Evolutionary conservation across 1,140 invertebrate genomes (phyloP), one percentile per base, ranked within the genome.

Genomic region (Teleogryllus occipitalis): DNA sequence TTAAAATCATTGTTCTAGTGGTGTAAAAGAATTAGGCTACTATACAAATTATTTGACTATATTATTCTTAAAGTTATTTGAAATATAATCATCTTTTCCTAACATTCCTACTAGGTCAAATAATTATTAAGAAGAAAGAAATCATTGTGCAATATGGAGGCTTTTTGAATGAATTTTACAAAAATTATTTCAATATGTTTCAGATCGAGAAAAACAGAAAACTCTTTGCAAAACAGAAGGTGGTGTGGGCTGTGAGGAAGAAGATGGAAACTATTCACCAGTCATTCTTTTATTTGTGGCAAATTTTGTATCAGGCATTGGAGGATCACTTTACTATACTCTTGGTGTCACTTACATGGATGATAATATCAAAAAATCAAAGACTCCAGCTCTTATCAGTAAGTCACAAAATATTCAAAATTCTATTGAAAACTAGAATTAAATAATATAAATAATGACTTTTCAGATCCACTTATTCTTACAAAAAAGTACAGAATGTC

Each of bases 341-440:
- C 84, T 92, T 2, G 92, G 91, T 4, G 86, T 93, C 21, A 89
- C 91, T 6, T 93, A 93, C 83, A 87, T 92, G 47, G 91, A 92
- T 81, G 92, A 92, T 81, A 92, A 92, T 82, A 89, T 90, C 0
- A 87, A 89, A 77, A 89, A 86, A 79, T 87, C 88, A 74, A 88
- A 90, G 74, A 87, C 89, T 22, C 86, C 90, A 8, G 82, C 85
- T 14, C 88, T 87, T 21, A 84, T 90, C 22, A 84, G 87, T 87
- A 84, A 83, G 83, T 49, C 82, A 83, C 10, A 39, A 39, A 39
- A 39, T 39, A 39, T 39, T 39, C 27, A 39, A 39, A 39, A 39
- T 39, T 39, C 27, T 39, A 39, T 39, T 5, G 5, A 39, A 39
- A 39, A 2, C 27, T 39, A 39, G 27, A 39, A 39, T 39, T 39